Conservation (phyloP, 2,113 vertebrate species). For the Picathartes gymnocephalus region DNA sequence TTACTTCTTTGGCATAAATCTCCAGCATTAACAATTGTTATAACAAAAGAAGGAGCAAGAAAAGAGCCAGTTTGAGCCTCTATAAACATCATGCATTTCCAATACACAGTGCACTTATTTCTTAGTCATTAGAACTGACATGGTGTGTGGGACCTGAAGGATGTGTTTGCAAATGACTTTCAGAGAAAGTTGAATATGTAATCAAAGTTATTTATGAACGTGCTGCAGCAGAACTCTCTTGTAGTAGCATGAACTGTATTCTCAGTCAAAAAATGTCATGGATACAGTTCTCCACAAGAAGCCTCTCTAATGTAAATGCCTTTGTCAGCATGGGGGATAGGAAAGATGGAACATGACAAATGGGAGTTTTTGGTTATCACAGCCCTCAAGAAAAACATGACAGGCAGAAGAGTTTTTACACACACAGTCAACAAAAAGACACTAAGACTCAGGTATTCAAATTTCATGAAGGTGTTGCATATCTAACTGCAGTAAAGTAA, state of each 20-base stretch:
- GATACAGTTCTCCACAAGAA: background rate
- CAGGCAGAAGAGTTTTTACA: background rate
- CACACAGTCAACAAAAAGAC: background rate
- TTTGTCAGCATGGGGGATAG: background rate
- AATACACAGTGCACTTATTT: background rate
- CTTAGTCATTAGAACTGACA: background rate
- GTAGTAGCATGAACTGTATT: background rate
- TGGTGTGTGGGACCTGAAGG: background rate
- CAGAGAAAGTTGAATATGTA: background rate
- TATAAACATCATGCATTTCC: background rate
- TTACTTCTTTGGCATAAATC: background rate
- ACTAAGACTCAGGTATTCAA: background rate
- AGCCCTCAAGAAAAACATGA: background rate
- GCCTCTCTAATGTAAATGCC: background rate
- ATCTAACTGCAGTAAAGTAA: background rate
- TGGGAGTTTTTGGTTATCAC: accelerated
- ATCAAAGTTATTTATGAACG: constrained; percentile 30
- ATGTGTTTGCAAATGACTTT: background rate
- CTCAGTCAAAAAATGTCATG: background rate
- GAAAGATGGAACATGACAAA: background rate
- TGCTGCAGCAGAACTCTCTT: background rate
- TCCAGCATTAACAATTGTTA: background rate
- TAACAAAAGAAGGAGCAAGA: background rate
- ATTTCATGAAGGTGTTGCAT: background rate
- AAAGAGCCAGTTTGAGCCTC: background rate